Conservation (phyloP, 2,888 invertebrate species). For the Caenorhabditis macrosperma region DNA sequence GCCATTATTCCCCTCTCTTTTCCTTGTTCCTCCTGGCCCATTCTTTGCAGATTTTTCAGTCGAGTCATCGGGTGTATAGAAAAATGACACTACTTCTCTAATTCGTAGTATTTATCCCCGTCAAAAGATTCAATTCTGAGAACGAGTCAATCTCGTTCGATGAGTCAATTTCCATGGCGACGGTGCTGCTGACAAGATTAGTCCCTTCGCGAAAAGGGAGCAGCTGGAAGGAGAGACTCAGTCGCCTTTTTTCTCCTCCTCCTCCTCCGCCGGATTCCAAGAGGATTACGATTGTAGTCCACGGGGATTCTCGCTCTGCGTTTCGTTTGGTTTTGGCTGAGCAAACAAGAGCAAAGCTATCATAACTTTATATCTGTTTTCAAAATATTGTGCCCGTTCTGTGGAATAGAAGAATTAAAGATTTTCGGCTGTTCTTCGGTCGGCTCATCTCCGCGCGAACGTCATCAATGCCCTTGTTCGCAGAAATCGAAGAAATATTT, state of each 20-base stretch:
- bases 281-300: constrained; percentile 20
- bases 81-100: neutral
- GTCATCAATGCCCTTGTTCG: too few species aligned
- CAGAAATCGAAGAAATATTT: too few species aligned
- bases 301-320: constrained; percentile 16
- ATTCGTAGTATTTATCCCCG: neutral
- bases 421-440: neutral
- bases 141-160: neutral
- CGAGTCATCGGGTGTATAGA: neutral
- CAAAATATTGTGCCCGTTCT: constrained; percentile 5
- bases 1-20: neutral
- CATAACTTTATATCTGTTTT: constrained; percentile 31
- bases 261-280: neutral
- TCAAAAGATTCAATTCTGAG: neutral
- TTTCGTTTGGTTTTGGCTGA: neutral
- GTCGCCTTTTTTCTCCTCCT: neutral
- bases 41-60: neutral
- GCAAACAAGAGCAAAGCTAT: constrained; percentile 8
- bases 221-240: constrained; percentile 10
- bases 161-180: constrained; percentile 21
- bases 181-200: constrained; percentile 6
- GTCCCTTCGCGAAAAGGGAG: neutral
- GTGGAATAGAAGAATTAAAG: constrained; percentile 6
- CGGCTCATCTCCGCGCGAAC: neutral
- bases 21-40: neutral